Evolutionary conservation across 2,888 invertebrate species (phyloP), one percentile per base, ranked within the genome.

Genomic region (Netelia inedita): DNA sequence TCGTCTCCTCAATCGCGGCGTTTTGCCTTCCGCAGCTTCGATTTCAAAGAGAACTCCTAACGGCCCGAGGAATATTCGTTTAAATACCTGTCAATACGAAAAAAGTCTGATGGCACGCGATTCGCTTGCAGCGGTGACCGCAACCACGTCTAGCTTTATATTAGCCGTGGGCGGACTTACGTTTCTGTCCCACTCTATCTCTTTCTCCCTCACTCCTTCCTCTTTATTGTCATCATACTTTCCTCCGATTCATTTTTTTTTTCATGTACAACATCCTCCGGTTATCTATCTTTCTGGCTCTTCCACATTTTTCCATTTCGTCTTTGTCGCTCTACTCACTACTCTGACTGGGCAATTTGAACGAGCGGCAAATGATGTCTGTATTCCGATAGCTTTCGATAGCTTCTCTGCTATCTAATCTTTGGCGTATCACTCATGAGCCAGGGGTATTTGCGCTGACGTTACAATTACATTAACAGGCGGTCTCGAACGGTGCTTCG

Each of bases 81-180:
- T 93, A 93, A 92, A 93, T 93, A 92, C 91, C 93, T 93, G 93
- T 92, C 93, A 91, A 93, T 93, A 93, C 88, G 89, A 21, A 87
- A 88, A 83, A 84, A 89, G 89, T 87, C 88, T 87, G 88, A 89
- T 88, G 88, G 86, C 86, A 87, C 82, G 84, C 86, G 87, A 80
- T 76, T 68, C 65, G 65, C 88, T 87, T 88, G 86, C 83, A 87
- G 83, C 87, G 89, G 88, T 75, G 74, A 68, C 72, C 69, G 57
- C 73, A 74, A 73, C 79, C 71, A 71, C 65, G 46, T 57, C 73
- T 73, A 76, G 76, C 83, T 73, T 66, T 46, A 68, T 80, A 75
- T 46, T 66, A 57, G 72, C 85, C 79, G 68, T 75, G 76, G 73
- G 85, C 81, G 83, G 86, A 85, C 87, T 86, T 87, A 86, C 79